These are phyloP conservation scores for Ardeotis arabs DNA, from an alignment of 2,113 vertebrate genomes.

Conservation along the genomic window DNA sequence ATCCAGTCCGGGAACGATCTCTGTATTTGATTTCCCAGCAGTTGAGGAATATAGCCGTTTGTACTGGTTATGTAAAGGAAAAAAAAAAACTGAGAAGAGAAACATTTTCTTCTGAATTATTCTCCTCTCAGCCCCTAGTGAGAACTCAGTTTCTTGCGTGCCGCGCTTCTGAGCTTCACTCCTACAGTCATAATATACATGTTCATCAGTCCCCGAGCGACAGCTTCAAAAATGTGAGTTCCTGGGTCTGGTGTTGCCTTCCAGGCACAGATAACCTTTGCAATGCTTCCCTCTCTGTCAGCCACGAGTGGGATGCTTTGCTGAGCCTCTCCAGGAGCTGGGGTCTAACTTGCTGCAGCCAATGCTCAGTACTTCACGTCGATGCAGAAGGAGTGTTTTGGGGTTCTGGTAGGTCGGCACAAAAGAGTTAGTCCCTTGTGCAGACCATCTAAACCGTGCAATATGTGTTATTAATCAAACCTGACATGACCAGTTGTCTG, in stretches of 20 bases:
- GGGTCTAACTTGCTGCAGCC: background rate
- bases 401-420: background rate
- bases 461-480: background rate
- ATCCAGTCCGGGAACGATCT: background rate
- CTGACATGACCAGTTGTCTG: background rate
- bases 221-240: background rate
- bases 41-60: background rate
- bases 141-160: background rate
- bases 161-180: background rate
- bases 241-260: conserved; percentile 2
- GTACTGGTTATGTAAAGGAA: background rate
- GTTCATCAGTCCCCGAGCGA: background rate
- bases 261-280: conserved; percentile 37
- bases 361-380: background rate
- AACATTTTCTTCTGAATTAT: background rate
- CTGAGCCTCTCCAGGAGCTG: background rate
- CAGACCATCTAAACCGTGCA: background rate
- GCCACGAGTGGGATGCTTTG: background rate
- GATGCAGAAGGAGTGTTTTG: background rate
- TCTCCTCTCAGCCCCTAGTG: background rate
- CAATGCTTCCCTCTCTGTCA: background rate
- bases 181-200: background rate
- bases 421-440: conserved; percentile 8
- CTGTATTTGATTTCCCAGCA: background rate
- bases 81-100: background rate